These are phyloP conservation scores for Pampusana beccarii DNA, from an alignment of 2,113 vertebrate genomes.

Conservation along the genomic window DNA sequence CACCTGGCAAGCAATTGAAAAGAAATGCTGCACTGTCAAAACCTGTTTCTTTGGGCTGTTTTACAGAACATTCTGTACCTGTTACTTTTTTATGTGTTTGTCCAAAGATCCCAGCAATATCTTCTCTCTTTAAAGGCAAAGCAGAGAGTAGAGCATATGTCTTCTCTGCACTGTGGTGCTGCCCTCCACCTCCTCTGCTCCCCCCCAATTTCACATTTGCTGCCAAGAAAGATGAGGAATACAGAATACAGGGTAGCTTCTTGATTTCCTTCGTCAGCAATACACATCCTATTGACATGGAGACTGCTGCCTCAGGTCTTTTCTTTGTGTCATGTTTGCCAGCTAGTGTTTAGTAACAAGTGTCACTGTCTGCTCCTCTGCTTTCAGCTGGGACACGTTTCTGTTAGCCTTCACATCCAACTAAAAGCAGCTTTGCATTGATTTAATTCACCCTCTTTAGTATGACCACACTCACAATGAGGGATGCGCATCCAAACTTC, in stretches of 20 bases:
- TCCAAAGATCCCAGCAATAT: not conserved
- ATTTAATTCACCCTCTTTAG: constrained; percentile 75
- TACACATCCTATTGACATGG: not conserved
- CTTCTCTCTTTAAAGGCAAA: not conserved
- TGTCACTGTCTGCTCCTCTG: constrained; percentile 65
- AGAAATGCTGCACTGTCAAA: not conserved
- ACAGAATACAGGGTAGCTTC: not conserved
- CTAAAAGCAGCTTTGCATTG: constrained; percentile 69
- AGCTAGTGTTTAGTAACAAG: constrained; percentile 76
- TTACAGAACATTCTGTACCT: not conserved
- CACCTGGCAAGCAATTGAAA: not conserved
- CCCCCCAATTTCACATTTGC: not conserved
- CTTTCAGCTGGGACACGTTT: constrained; percentile 72
- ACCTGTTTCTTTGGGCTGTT: not conserved
- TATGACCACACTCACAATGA: constrained; percentile 56
- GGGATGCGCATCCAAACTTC: constrained; percentile 65
- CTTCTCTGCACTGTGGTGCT: not conserved
- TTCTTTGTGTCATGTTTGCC: constrained; percentile 44
- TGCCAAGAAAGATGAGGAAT: not conserved
- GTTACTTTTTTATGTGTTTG: not conserved
- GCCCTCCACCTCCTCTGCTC: rapidly evolving
- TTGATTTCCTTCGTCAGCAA: not conserved
- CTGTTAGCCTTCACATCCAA: constrained; percentile 67
- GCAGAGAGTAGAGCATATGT: not conserved
- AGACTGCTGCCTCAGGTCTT: constrained; percentile 4